Evolutionary conservation across 2,113 vertebrate species (phyloP).

Genomic region (Caranx ignobilis): DNA sequence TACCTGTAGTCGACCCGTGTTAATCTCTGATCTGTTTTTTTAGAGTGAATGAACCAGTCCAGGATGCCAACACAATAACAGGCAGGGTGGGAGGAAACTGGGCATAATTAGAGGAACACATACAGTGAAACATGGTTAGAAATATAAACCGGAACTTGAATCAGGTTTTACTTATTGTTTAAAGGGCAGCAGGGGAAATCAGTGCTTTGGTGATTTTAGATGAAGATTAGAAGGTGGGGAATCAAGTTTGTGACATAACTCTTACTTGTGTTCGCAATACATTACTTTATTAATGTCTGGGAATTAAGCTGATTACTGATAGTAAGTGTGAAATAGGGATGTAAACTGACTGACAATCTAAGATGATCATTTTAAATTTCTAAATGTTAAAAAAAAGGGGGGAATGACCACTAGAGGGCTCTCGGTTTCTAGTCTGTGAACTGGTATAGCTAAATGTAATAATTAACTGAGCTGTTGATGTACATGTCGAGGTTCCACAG

Average conservation of each 20-base stretch:
- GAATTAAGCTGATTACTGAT: background rate
- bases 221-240: background rate
- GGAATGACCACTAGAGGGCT: conserved; percentile 32
- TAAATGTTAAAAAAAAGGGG: background rate
- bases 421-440: background rate
- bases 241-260: background rate
- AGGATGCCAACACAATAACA: conserved; percentile 53
- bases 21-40: conserved; percentile 17
- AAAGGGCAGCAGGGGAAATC: background rate
- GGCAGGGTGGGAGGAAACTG: conserved; percentile 46
- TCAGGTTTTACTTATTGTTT: conserved; percentile 3
- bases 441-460: no score
- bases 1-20: background rate
- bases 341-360: background rate
- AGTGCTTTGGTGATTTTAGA: background rate
- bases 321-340: background rate
- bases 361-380: background rate
- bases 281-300: background rate
- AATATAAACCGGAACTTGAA: background rate
- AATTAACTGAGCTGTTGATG: no score
- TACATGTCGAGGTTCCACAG: no score
- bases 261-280: background rate
- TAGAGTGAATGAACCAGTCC: background rate
- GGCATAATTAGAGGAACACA: conserved; percentile 35
- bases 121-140: conserved; percentile 17